Base-by-base conservation (phyloP, 2,797 vertebrate species). In the Melanotaenia maccullochi region DNA sequence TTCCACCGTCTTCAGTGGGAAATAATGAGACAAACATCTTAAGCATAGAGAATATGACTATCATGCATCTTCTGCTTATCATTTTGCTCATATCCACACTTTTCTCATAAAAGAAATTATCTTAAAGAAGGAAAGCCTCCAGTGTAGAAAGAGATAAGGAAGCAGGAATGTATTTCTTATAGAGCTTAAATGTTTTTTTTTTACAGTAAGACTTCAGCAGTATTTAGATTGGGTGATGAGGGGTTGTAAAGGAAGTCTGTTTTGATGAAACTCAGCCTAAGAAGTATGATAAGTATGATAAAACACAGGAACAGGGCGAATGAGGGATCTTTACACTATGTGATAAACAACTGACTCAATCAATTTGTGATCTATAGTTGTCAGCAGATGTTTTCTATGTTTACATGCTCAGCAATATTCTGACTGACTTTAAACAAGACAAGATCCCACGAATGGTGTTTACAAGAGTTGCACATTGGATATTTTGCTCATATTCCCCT, bases 101-200 rank as follows among this genome's bases (percentile, higher is more conserved):
- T 44, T 13, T 28, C 11, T 59, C 52, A 65, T 32, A 69, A 47
- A 66, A 65, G 47, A 32, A 57, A 60, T 56, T 71, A 47, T 60
- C 68, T 68, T 51, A 18, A 5, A 36, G 12, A 38, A 12, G 36
- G 36, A 66, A 65, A 68, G 30, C 60, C 75, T 82, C 22, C 49
- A n/a, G 36, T 51, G 47, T 47, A 13, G 36, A 14, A n/a, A 71
- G 57, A 51, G 56, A 75, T 75, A 67, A 75, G 65, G 58, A 68
- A 67, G 65, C 58, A 38, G 55, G 28, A 77, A 82, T 83, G 47
- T 72, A 73, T 76, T 81, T 78, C 78, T 78, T 65, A 75, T 68
- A 52, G 65, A 79, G 65, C 64, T 75, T 75, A 68, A 49, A 36
- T 62, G 66, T 25, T 28, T 85, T 76, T 83, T 79, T 78, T 73